phyloP scores from a whole-genome alignment of 1,140 invertebrate species.

The Macrostomum lignano region DNA sequence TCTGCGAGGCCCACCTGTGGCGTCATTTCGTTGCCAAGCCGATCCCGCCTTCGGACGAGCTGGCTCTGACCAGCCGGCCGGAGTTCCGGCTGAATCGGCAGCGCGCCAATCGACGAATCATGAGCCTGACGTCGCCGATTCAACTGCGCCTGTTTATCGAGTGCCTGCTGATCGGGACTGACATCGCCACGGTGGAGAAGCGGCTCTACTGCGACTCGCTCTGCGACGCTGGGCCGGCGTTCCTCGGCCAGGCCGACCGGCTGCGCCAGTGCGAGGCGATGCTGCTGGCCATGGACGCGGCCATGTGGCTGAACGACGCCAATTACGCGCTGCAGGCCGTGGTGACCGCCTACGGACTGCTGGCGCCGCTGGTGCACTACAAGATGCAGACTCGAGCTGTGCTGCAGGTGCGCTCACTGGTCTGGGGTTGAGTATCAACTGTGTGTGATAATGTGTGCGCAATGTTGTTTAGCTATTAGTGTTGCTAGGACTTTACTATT shows the following conservation, averaged over 20 bases:
- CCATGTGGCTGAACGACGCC: constrained; percentile 26
- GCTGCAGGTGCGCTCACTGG: constrained; percentile 23
- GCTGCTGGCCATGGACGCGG: constrained; percentile 21
- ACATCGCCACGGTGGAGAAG: constrained; percentile 15
- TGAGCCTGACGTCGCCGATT: constrained; percentile 17
- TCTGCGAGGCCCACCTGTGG: constrained; percentile 6
- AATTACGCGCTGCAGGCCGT: constrained; percentile 21
- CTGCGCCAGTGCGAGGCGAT: constrained; percentile 21
- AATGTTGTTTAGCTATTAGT: too few species aligned
- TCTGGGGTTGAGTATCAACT: too few species aligned
- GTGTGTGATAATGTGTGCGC: too few species aligned
- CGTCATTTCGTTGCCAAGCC: constrained; percentile 6
- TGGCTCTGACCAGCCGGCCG: too few species aligned
- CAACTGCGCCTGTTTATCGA: constrained; percentile 18
- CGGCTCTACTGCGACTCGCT: constrained; percentile 22
- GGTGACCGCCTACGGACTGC: constrained; percentile 23
- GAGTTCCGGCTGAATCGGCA: too few species aligned
- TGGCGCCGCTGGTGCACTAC: constrained; percentile 22
- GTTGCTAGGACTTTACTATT: too few species aligned
- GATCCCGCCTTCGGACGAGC: not conserved
- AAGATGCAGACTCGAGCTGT: constrained; percentile 19
- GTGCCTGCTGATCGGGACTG: constrained; percentile 18
- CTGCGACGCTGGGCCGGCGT: constrained; percentile 17
- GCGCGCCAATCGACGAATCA: constrained; percentile 14
- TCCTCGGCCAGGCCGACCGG: constrained; percentile 16